Conservation (phyloP, 1,140 invertebrate species). For the Conus ventricosus region DNA sequence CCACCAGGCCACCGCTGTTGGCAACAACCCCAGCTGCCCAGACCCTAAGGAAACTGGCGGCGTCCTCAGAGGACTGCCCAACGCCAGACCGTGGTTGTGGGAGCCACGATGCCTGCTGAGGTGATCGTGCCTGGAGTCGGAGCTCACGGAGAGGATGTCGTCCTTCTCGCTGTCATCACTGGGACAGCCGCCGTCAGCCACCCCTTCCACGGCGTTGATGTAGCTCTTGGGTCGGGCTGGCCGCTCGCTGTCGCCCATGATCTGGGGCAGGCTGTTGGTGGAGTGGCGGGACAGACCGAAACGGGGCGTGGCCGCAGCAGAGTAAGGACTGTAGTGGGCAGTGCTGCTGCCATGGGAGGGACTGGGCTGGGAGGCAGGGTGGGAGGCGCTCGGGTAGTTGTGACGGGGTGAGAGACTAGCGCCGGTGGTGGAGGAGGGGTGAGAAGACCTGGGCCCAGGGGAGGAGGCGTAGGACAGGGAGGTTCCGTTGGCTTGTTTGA, state of each 20-base stretch:
- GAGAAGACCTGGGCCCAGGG: neutral
- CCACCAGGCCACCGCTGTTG: neutral
- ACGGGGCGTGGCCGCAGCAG: neutral
- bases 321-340: neutral
- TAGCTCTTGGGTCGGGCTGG: constrained; percentile 43
- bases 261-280: neutral
- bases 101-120: neutral
- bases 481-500: neutral
- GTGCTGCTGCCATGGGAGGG: neutral
- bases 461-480: neutral
- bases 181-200: neutral
- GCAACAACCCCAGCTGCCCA: neutral
- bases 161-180: neutral
- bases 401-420: no score
- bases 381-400: neutral
- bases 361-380: neutral
- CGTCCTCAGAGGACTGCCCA: neutral
- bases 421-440: neutral
- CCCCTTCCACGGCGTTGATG: constrained; percentile 38
- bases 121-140: neutral
- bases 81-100: neutral
- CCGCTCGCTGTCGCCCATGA: constrained; percentile 14
- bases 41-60: neutral
- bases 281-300: neutral
- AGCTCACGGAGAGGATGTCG: neutral